A percentile compares a stretch with the other conserved stretches of the same genome.
phyloP scores from a whole-genome alignment of 2,888 invertebrate species.

The Oscheius sp. region DNA sequence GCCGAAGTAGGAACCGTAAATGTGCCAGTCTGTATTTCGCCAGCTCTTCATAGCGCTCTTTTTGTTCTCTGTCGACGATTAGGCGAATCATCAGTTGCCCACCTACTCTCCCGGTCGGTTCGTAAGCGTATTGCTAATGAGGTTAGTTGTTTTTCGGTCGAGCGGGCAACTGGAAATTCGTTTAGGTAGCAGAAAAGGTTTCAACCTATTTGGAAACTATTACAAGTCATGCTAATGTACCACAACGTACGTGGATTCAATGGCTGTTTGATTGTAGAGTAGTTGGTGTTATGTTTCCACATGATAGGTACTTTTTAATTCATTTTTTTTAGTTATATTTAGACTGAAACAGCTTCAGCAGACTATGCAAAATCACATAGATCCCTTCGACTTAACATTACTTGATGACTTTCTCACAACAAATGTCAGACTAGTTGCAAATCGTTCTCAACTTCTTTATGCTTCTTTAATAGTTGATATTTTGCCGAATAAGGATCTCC shows the following conservation, averaged over 20 bases:
- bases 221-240: slow-evolving; percentile 9
- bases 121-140: slow-evolving; percentile 27
- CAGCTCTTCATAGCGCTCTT: slow-evolving; percentile 35
- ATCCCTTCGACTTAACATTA: slow-evolving; percentile 54
- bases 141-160: slow-evolving; percentile 2
- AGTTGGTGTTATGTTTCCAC: slow-evolving; percentile 40
- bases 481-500: slow-evolving; percentile 41
- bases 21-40: slow-evolving; percentile 43
- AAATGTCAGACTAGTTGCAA: slow-evolving; percentile 47
- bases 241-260: slow-evolving; percentile 29
- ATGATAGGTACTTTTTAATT: slow-evolving; percentile 21
- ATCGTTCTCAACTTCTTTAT: slow-evolving; percentile 44
- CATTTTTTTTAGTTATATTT: background rate
- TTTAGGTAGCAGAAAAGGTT: slow-evolving; percentile 33
- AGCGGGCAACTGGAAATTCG: background rate
- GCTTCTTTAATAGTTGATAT: slow-evolving; percentile 40
- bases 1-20: slow-evolving; percentile 42
- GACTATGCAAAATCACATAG: slow-evolving; percentile 41
- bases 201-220: slow-evolving; percentile 29
- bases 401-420: slow-evolving; percentile 43
- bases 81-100: slow-evolving; percentile 39
- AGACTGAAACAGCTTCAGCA: slow-evolving; percentile 20
- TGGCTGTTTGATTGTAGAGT: slow-evolving; percentile 37
- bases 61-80: slow-evolving; percentile 27
- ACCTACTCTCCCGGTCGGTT: slow-evolving; percentile 35